Percentiles rank a stretch among this genome's conserved stretches.
Evolutionary conservation across 1,140 invertebrate species (phyloP).

Genomic region (Coenobita brevimanus): DNA sequence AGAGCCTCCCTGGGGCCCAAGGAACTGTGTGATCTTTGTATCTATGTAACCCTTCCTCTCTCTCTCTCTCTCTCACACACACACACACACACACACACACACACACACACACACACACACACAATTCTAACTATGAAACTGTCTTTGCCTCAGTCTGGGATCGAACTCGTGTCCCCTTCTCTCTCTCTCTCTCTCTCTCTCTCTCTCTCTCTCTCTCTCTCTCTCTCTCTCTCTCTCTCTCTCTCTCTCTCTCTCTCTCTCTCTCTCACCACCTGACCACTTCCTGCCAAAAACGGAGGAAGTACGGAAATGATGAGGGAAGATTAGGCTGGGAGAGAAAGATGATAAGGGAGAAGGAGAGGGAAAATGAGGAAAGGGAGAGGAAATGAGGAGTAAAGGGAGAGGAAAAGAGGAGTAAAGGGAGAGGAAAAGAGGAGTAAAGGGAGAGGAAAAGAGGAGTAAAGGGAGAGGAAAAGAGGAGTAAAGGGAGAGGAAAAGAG

Average conservation of each 20-base stretch:
- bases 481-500: too few species aligned
- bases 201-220: background rate
- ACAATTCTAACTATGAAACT: too few species aligned
- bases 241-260: background rate
- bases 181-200: slow-evolving; percentile 17
- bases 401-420: background rate
- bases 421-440: background rate
- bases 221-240: background rate
- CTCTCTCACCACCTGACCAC: background rate
- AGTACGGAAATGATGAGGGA: background rate
- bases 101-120: too few species aligned
- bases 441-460: too few species aligned
- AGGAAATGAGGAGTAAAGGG: background rate
- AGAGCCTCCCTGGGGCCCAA: too few species aligned
- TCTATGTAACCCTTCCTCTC: too few species aligned
- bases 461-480: background rate
- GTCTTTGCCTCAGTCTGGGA: too few species aligned
- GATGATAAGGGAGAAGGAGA: background rate
- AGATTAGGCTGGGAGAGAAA: background rate
- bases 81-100: too few species aligned
- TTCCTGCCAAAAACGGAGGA: background rate
- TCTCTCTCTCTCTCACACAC: too few species aligned
- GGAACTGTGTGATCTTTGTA: too few species aligned
- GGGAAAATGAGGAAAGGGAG: background rate
- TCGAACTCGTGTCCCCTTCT: background rate